A percentile compares a stretch with the other conserved stretches of the same genome.
phyloP scores from a whole-genome alignment of 2,888 invertebrate species.

The Girardia tigrina region DNA sequence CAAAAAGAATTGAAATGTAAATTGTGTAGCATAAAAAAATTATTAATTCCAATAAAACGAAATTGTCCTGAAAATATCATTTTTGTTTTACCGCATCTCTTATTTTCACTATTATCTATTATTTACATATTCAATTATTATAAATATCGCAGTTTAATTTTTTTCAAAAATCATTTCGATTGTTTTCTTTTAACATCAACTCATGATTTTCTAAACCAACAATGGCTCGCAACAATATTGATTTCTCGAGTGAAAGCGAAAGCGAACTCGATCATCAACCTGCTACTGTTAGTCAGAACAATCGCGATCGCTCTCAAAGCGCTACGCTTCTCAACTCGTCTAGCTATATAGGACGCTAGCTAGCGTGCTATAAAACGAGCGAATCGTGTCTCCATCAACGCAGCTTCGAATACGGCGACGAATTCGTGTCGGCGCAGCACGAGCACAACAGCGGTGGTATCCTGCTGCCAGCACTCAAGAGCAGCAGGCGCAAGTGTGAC shows the following conservation, averaged over 20 bases:
- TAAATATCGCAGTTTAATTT: constrained; percentile 15
- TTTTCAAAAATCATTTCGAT: neutral
- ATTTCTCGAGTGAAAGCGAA: constrained; percentile 12
- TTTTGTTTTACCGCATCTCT: too few relatives aligned
- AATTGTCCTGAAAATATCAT: too few relatives aligned
- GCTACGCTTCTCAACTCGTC: neutral
- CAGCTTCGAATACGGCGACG: neutral
- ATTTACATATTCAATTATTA: constrained; percentile 7
- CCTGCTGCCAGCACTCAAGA: neutral
- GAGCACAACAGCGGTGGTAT: constrained; percentile 15
- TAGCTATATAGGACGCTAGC: too few relatives aligned
- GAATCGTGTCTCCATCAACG: constrained; percentile 15
- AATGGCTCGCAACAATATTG: neutral
- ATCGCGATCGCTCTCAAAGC: neutral
- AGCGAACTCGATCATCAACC: neutral
- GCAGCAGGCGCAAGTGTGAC: neutral
- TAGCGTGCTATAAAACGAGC: neutral
- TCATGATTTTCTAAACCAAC: neutral
- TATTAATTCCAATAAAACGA: too few relatives aligned
- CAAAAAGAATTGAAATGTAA: too few relatives aligned
- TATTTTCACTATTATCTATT: too few relatives aligned
- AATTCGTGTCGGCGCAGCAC: neutral
- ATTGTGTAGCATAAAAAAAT: too few relatives aligned
- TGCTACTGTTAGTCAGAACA: neutral
- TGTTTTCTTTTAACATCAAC: neutral